Evolutionary conservation across 2,888 invertebrate species (phyloP).

Genomic region (Chydorus sphaericus): DNA sequence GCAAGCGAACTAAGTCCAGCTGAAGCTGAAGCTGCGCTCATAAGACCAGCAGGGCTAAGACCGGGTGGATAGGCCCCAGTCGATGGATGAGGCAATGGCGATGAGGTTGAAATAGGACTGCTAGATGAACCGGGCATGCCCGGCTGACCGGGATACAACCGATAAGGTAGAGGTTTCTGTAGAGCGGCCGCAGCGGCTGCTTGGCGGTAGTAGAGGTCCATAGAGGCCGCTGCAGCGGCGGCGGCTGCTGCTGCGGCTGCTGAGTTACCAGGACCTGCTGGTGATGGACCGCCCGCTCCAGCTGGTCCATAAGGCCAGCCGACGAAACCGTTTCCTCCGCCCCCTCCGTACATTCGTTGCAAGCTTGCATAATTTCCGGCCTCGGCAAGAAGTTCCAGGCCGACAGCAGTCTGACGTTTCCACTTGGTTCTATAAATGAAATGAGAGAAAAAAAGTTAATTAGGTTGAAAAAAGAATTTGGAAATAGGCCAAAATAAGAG

Average conservation of each 20-base stretch:
- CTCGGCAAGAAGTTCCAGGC: constrained; percentile 87
- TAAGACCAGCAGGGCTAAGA: constrained; percentile 5
- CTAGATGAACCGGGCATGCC: constrained; percentile 29
- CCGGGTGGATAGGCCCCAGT: constrained; percentile 9
- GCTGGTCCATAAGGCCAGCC: constrained; percentile 36
- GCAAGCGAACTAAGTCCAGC: constrained; percentile 20
- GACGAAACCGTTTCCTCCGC: constrained; percentile 52
- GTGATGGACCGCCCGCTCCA: constrained; percentile 27
- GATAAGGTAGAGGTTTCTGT: constrained; percentile 76
- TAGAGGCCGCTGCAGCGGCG: constrained; percentile 24
- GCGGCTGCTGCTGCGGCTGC: constrained; percentile 35
- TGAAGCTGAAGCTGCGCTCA: constrained; percentile 12
- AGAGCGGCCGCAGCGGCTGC: constrained; percentile 61
- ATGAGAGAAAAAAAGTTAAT: not conserved
- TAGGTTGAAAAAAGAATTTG: not conserved
- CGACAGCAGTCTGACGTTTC: constrained; percentile 97
- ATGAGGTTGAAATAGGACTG: constrained; percentile 12
- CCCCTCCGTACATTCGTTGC: constrained; percentile 74
- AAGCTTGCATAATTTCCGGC: constrained; percentile 98
- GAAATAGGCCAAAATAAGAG: too few relatives aligned
- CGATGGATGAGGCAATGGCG: constrained; percentile 12
- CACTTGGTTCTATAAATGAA: constrained; percentile 72
- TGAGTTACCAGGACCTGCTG: constrained; percentile 26
- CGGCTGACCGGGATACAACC: constrained; percentile 29
- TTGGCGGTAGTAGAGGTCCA: constrained; percentile 68